These are phyloP conservation scores for Drosophila subobscura DNA, from an alignment of 1,140 invertebrate species.

Conservation along the genomic window DNA sequence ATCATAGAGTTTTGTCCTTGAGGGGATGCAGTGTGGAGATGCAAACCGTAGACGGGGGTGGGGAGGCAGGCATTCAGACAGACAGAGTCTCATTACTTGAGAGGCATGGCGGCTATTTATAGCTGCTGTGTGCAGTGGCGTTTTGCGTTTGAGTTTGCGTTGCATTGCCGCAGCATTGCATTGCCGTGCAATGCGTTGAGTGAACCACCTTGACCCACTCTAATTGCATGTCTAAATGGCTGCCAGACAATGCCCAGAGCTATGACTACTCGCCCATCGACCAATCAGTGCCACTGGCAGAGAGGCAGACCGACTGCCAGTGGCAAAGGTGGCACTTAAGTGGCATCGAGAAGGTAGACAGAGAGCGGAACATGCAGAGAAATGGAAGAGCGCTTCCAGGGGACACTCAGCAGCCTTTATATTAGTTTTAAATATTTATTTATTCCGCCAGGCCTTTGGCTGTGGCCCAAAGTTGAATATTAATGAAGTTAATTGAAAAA, in stretches of 20 bases:
- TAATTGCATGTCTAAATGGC: slow-evolving; percentile 66
- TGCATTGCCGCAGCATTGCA: slow-evolving; percentile 36
- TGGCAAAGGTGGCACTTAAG: slow-evolving; percentile 25
- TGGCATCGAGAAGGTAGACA: too few species aligned
- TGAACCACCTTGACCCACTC: slow-evolving; percentile 79
- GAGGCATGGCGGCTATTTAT: slow-evolving; percentile 27
- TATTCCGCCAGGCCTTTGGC: slow-evolving; percentile 34
- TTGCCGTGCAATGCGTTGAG: slow-evolving; percentile 51
- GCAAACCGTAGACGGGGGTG: background rate
- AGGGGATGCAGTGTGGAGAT: slow-evolving; percentile 14
- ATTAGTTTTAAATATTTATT: slow-evolving; percentile 74
- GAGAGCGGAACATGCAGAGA: too few species aligned
- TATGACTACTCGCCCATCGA: background rate
- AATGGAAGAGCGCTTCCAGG: too few species aligned
- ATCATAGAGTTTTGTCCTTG: slow-evolving; percentile 29
- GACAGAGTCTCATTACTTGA: slow-evolving; percentile 42
- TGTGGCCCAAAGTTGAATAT: slow-evolving; percentile 67
- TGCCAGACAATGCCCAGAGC: background rate
- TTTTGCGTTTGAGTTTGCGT: slow-evolving; percentile 29
- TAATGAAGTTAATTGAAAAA: slow-evolving; percentile 75
- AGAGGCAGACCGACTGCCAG: too few species aligned
- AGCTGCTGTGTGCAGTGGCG: slow-evolving; percentile 47
- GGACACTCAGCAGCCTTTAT: slow-evolving; percentile 42
- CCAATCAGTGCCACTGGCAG: background rate
- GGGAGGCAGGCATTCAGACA: background rate